These are phyloP conservation scores for Geotrypetes seraphini DNA, from an alignment of 2,797 vertebrate species.

Conservation along the genomic window DNA sequence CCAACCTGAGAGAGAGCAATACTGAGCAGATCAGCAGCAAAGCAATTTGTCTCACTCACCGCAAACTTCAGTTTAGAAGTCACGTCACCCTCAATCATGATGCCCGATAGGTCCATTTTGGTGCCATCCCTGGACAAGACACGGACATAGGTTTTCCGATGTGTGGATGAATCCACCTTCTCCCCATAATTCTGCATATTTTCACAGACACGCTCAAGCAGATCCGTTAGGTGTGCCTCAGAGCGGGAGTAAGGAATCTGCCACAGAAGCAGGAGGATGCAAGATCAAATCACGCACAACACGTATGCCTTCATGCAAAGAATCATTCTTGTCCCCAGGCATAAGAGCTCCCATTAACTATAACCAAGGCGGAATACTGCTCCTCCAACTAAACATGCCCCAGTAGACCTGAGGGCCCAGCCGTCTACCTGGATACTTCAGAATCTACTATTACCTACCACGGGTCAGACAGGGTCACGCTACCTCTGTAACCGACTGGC, in stretches of 20 bases:
- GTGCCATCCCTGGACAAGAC: conserved; percentile 66
- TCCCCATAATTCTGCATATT: conserved; percentile 90
- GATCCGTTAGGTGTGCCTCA: conserved; percentile 81
- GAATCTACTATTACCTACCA: no score
- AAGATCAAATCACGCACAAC: no score
- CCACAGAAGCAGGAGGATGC: fast-evolving
- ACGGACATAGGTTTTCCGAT: conserved; percentile 72
- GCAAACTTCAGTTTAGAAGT: conserved; percentile 77
- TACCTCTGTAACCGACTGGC: conserved; percentile 87
- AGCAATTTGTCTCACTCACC: conserved; percentile 44
- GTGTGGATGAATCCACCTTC: conserved; percentile 54
- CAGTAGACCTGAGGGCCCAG: no score
- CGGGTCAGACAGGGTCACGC: background rate
- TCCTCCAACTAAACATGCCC: no score
- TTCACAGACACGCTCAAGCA: conserved; percentile 84
- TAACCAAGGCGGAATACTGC: no score
- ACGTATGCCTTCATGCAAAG: no score
- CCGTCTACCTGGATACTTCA: no score
- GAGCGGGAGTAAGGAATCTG: conserved; percentile 86
- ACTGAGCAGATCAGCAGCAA: fast-evolving
- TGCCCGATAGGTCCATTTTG: conserved; percentile 68
- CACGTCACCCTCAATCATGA: conserved; percentile 71
- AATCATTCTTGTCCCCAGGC: no score
- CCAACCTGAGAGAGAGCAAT: no score
- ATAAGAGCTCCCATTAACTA: no score